Evolutionary conservation across 1,140 invertebrate species (phyloP).

Genomic region (Trachymyrmex cornetzi): DNA sequence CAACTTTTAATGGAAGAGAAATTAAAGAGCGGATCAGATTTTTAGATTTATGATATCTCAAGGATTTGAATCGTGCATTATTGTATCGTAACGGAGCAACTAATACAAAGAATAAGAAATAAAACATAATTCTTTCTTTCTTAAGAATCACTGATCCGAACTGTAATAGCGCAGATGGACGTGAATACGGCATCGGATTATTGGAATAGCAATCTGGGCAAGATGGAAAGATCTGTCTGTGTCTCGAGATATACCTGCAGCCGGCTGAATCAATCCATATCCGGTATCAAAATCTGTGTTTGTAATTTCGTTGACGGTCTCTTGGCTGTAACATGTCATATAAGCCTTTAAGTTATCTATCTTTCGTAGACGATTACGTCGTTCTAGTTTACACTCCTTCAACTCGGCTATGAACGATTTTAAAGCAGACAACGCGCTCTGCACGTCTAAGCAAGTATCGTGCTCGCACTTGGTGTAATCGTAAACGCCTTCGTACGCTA

Average conservation of each 20-base stretch:
- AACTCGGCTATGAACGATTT: conserved; percentile 65
- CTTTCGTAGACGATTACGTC: conserved; percentile 58
- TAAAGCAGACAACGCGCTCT: conserved; percentile 60
- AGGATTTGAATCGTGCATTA: not conserved
- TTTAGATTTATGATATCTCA: not conserved
- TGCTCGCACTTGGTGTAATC: conserved; percentile 55
- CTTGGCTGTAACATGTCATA: conserved; percentile 49
- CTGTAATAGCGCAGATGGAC: conserved; percentile 13
- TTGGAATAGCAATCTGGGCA: not conserved
- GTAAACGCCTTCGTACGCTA: conserved; percentile 51
- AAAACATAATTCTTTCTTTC: conserved; percentile 7
- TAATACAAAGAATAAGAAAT: not conserved
- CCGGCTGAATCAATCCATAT: conserved; percentile 11
- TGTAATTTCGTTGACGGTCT: conserved; percentile 33
- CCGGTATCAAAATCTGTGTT: conserved; percentile 53
- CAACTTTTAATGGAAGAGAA: not conserved
- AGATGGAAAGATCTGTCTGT: not conserved
- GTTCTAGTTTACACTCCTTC: conserved; percentile 70
- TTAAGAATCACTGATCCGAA: conserved; percentile 5
- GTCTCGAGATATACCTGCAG: conserved; percentile 15
- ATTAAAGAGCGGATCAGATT: not conserved
- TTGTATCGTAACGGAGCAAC: not conserved
- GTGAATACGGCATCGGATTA: not conserved
- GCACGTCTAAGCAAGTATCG: conserved; percentile 64
- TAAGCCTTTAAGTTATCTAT: conserved; percentile 66